Percentiles rank a stretch among this genome's conserved stretches.
These are phyloP conservation scores for Ferrisia virgata DNA, from an alignment of 2,888 invertebrate genomes.

Conservation along the genomic window DNA sequence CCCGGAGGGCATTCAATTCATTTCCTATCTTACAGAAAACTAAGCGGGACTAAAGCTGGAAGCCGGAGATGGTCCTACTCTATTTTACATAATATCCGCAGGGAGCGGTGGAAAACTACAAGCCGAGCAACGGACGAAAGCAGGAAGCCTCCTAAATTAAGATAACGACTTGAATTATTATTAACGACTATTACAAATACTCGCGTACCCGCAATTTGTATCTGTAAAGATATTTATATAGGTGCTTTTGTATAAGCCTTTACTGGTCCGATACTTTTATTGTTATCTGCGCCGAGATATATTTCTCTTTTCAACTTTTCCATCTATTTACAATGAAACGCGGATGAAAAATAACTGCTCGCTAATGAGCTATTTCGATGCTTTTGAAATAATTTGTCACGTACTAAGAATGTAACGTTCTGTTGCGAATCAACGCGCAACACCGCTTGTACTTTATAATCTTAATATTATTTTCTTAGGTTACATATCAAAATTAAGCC, in stretches of 20 bases:
- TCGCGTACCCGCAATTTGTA: conserved; percentile 44
- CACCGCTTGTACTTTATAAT: not conserved
- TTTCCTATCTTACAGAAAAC: conserved; percentile 38
- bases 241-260: conserved; percentile 27
- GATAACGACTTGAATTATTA: conserved; percentile 46
- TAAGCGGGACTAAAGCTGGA: conserved; percentile 38
- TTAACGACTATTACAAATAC: conserved; percentile 45
- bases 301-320: conserved; percentile 24
- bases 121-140: conserved; percentile 39
- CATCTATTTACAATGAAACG: conserved; percentile 13
- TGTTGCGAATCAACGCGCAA: not conserved
- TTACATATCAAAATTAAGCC: not conserved
- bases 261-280: conserved; percentile 39
- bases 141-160: conserved; percentile 46
- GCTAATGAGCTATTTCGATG: conserved; percentile 32
- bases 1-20: conserved; percentile 45
- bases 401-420: not conserved
- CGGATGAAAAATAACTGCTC: conserved; percentile 34
- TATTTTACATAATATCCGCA: conserved; percentile 39
- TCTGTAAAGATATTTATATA: conserved; percentile 43
- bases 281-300: conserved; percentile 34
- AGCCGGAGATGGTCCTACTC: conserved; percentile 44
- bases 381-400: conserved; percentile 27
- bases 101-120: conserved; percentile 34
- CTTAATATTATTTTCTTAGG: not conserved